Evolutionary conservation across 2,888 invertebrate species (phyloP), one percentile per base, ranked within the genome.

Genomic region (Clitarchus hookeri): DNA sequence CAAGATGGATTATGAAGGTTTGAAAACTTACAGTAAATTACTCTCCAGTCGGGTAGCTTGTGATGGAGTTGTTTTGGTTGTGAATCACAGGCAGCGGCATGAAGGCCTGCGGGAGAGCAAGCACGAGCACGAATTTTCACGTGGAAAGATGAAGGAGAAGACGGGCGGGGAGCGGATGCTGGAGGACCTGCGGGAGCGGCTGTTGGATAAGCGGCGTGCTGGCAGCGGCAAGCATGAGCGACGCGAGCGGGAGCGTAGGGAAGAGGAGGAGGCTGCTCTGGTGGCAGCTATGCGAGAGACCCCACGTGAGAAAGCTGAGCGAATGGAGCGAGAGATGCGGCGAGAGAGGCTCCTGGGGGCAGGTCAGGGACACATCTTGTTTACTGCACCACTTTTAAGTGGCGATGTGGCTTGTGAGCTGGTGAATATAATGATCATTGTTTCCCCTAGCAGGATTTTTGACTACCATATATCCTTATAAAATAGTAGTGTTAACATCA

Each of bases 141-240:
- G 84, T 8, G 48, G 25, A 8, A 84, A 65, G 65, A n/a, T n/a
- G 23, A 65, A 65, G 65, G 65, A 65, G 65, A 65, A 65, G 65
- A 65, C 13, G 13, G n/a, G 86, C 25, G 87, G 86, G 0, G 88
- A 88, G 6, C 85, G 86, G 23, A 84, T 87, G 78, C 54, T 88
- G 48, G 96, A 96, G 90, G 96, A 97, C 91, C 92, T 97, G 90
- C 93, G 96, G 89, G 95, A 95, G 89, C 93, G 96, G 89, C 92
- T 95, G 88, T 90, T 96, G 36, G 95, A 94, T 90, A 95, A 95
- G 91, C 92, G 94, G 89, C 95, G 94, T 91, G 65, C 65, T 11
- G 65, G 65, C 13, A 82, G 83, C 4, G 85, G 83, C 8, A 79
- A 65, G 26, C 78, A 78, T 13, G 54, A 82, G 82, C 84, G 54